Evolutionary conservation across 2,797 vertebrate genomes (phyloP).

Genomic region (Echeneis naucrates): DNA sequence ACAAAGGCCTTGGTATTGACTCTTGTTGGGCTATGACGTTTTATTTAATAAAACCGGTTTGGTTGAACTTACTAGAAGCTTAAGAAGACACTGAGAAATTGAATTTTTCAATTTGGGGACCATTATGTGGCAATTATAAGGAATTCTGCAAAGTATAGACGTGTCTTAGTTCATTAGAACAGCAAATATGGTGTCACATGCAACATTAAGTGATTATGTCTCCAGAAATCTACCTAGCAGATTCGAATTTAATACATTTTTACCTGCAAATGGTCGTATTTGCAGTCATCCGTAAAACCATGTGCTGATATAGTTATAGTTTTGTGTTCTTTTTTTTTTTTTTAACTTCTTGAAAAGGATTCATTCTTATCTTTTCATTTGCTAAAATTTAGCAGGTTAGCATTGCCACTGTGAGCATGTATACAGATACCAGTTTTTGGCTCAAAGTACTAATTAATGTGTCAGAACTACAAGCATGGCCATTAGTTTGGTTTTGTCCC

Average conservation of each 20-base stretch:
- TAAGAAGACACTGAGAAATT: neutral
- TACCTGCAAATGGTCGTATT: neutral
- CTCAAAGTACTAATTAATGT: neutral
- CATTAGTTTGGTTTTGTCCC: neutral
- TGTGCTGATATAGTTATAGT: neutral
- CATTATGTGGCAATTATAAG: neutral
- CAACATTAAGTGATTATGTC: neutral
- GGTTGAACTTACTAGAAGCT: slow-evolving; percentile 43
- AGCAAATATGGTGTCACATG: neutral
- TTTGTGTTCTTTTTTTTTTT: neutral
- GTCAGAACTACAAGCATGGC: neutral
- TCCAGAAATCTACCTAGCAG: neutral
- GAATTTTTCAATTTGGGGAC: slow-evolving; percentile 20
- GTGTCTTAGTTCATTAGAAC: neutral
- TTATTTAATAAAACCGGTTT: slow-evolving; percentile 53
- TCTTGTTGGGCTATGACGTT: slow-evolving; percentile 51
- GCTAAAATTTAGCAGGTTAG: neutral
- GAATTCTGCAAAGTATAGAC: neutral
- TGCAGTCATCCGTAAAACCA: neutral
- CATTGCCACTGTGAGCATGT: neutral
- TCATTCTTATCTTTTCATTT: too few species aligned
- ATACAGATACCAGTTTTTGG: neutral
- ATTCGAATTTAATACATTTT: neutral
- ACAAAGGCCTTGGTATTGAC: slow-evolving; percentile 65
- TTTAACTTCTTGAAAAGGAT: too few species aligned